Evolutionary conservation across 1,140 invertebrate genomes (phyloP), one percentile per base, ranked within the genome.

Genomic region (Latrodectus geometricus): DNA sequence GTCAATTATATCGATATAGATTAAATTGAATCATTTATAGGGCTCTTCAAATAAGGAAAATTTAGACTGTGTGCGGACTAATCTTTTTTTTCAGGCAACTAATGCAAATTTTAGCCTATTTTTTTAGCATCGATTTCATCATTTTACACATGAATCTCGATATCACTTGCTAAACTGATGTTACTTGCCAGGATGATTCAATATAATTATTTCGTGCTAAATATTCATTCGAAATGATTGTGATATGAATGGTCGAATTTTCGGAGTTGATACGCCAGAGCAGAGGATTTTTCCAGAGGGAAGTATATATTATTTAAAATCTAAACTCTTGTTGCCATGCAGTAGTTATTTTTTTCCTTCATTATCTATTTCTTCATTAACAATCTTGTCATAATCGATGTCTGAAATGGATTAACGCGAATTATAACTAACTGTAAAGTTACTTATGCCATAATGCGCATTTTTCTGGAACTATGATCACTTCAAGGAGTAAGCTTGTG

Each of bases 331-430:
- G 23, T 4, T 15, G 14, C 69, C 35, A 49, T 15, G 35, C 1
- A 35, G 35, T 35, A 35, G 5, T 35, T 35, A 1, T 35, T 35
- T 35, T 35, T 3, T 1, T 35, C 5, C 35, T 35, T 3, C 21
- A 70, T 70, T 70, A 70, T 11, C 48, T 3, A 50, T 75, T 75
- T 75, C 48, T 75, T 75, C 49, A 8, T 50, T 5, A n/a, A 15
- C 48, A 75, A 75, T 75, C 52, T 52, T 75, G 9, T 75, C 73
- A 75, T 75, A 52, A 75, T 75, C 73, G 20, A 52, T 20, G 0
- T 75, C 48, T 11, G 73, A 35, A 35, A 35, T 5, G 5, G 5
- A 35, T 35, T 35, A 35, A 35, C 35, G 2, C 35, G 1, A 5
- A 35, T 35, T 35, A 35, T 35, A 35, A 35, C 35, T 35, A 35